Evolutionary conservation across 2,113 vertebrate species (phyloP).

Genomic region (Hiodon alosoides): DNA sequence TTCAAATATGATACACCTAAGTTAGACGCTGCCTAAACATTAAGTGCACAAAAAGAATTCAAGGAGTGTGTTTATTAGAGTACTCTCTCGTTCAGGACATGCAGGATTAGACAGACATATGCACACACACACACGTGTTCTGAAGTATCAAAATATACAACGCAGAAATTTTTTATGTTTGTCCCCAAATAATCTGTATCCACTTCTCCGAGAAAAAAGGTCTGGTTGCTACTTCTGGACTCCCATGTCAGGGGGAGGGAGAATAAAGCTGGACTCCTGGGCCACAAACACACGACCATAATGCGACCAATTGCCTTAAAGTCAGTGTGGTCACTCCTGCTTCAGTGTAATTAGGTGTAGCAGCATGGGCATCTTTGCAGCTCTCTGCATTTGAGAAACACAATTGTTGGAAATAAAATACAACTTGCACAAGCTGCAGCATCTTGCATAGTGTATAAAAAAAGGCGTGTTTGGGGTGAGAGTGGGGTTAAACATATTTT

Average conservation of each 20-base stretch:
- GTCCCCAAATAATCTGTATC: neutral
- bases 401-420: conserved; percentile 3
- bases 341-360: conserved; percentile 53
- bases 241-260: neutral
- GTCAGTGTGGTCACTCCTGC: conserved; percentile 62
- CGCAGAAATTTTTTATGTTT: conserved; percentile 14
- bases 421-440: neutral
- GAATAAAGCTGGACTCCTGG: neutral
- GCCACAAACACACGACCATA: conserved; percentile 21
- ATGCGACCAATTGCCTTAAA: conserved; percentile 41
- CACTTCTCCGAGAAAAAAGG: conserved; percentile 12
- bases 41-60: conserved; percentile 15
- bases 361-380: conserved; percentile 56
- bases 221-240: neutral
- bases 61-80: conserved; percentile 30
- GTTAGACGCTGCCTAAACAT: conserved; percentile 26
- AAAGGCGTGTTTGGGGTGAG: neutral
- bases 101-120: conserved; percentile 41
- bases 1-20: conserved; percentile 21
- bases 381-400: conserved; percentile 48
- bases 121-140: conserved; percentile 16
- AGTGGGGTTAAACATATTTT: too few species aligned
- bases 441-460: neutral
- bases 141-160: conserved; percentile 26
- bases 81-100: conserved; percentile 52